Evolutionary conservation across 1,140 invertebrate genomes (phyloP).

Genomic region (Neuroterus valhalla): DNA sequence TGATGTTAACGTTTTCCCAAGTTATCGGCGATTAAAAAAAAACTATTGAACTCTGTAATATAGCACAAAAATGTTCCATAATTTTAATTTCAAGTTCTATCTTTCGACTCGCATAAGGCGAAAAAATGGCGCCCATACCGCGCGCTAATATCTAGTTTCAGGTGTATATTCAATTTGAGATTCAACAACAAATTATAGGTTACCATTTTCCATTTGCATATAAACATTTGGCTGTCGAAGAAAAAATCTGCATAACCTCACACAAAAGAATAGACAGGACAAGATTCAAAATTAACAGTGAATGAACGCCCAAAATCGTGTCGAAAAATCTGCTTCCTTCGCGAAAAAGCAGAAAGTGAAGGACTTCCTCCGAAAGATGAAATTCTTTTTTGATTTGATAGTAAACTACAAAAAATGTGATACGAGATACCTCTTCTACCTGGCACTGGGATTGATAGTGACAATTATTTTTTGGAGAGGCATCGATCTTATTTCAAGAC

Average conservation of each 20-base stretch:
- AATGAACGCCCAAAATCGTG: slow-evolving; percentile 5
- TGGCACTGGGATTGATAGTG: neutral
- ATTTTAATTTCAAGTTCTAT: too few species aligned
- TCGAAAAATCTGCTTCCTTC: neutral
- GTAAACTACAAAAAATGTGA: neutral
- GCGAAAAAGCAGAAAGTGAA: neutral
- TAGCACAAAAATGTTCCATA: too few species aligned
- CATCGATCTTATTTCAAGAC: neutral
- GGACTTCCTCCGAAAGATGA: neutral
- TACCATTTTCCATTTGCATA: neutral
- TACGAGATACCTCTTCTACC: neutral
- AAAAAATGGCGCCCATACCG: too few species aligned
- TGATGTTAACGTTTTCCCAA: too few species aligned
- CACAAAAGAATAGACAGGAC: neutral
- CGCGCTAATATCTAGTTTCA: too few species aligned
- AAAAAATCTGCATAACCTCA: neutral
- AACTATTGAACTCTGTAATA: too few species aligned
- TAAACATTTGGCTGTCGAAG: neutral
- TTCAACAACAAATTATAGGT: too few species aligned
- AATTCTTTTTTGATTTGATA: neutral
- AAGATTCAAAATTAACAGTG: slow-evolving; percentile 9
- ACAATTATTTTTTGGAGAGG: neutral
- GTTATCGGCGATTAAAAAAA: too few species aligned
- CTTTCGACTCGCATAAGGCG: too few species aligned
- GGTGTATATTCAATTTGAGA: too few species aligned